Evolutionary conservation across 1,140 invertebrate genomes (phyloP).

Genomic region (Meteorus sp.): DNA sequence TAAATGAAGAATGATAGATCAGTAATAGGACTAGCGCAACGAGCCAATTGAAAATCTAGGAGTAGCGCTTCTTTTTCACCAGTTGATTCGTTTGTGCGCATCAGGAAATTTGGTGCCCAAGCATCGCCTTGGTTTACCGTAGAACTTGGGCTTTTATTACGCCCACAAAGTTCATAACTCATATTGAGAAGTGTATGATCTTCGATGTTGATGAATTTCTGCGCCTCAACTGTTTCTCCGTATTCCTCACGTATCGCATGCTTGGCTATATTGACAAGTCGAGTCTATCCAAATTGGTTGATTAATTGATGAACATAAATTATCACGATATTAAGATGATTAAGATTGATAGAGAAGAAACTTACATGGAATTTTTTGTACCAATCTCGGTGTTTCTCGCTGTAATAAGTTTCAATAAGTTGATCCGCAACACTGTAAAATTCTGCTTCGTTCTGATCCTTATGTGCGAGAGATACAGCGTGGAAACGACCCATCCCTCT

Average conservation of each 20-base stretch:
- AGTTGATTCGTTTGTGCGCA: slow-evolving; percentile 52
- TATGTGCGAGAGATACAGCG: slow-evolving; percentile 69
- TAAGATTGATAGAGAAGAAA: neutral
- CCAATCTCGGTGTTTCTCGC: slow-evolving; percentile 63
- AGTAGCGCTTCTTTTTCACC: slow-evolving; percentile 59
- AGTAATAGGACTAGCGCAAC: slow-evolving; percentile 63
- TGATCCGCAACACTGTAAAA: slow-evolving; percentile 57
- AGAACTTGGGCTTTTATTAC: slow-evolving; percentile 43
- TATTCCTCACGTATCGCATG: slow-evolving; percentile 68
- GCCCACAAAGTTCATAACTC: slow-evolving; percentile 37
- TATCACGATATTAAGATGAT: neutral
- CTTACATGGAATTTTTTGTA: slow-evolving; percentile 65
- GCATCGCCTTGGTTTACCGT: slow-evolving; percentile 72
- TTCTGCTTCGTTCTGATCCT: slow-evolving; percentile 64
- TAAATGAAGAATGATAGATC: slow-evolving; percentile 69
- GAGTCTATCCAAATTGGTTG: slow-evolving; percentile 5
- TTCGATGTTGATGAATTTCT: slow-evolving; percentile 54
- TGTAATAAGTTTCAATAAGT: slow-evolving; percentile 65
- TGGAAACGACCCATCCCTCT: slow-evolving; percentile 69
- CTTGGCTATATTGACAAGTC: slow-evolving; percentile 51
- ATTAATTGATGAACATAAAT: slow-evolving; percentile 12
- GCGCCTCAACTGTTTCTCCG: slow-evolving; percentile 61
- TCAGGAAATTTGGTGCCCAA: slow-evolving; percentile 75
- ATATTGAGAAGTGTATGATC: slow-evolving; percentile 39
- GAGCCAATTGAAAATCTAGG: slow-evolving; percentile 71